Evolutionary conservation across 2,113 vertebrate species (phyloP).

Genomic region (Arvicanthis niloticus): DNA sequence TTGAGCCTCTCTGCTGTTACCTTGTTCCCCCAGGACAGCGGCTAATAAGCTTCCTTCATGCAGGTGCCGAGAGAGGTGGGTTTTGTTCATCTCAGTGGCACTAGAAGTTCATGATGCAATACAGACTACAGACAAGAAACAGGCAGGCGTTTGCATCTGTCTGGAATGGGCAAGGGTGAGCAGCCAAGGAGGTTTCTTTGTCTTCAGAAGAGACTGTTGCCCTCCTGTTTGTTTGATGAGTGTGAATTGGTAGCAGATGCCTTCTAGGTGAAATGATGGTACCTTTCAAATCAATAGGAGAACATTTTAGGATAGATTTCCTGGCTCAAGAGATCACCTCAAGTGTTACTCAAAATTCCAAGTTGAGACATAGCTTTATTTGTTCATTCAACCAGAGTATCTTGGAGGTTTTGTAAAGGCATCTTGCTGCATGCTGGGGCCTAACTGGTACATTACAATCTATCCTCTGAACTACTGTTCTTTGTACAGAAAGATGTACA

Average conservation of each 20-base stretch:
- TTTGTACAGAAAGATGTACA: not conserved
- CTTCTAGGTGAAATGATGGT: not conserved
- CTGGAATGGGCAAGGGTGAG: not conserved
- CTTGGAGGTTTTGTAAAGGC: not conserved
- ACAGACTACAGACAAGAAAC: conserved; percentile 43
- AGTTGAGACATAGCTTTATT: conserved; percentile 5
- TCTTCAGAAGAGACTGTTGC: not conserved
- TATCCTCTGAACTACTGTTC: not conserved
- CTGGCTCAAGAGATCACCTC: not conserved
- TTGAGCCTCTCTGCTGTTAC: not conserved
- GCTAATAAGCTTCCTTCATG: conserved; percentile 53
- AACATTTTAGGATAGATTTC: conserved; percentile 28
- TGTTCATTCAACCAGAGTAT: not conserved
- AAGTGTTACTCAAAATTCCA: not conserved
- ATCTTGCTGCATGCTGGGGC: not conserved
- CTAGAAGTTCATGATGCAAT: conserved; percentile 56
- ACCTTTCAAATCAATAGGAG: not conserved
- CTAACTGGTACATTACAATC: not conserved
- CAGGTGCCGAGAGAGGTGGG: not conserved
- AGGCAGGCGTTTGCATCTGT: not conserved
- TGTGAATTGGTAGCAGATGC: not conserved
- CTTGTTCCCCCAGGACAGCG: conserved; percentile 39
- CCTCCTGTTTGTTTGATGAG: not conserved
- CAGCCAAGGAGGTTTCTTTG: not conserved
- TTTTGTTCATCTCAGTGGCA: conserved; percentile 38